Evolutionary conservation across 23 tunicate genomes (phyloP), one percentile per base, ranked within the genome.

Genomic region (Clavelina lepadiformis): DNA sequence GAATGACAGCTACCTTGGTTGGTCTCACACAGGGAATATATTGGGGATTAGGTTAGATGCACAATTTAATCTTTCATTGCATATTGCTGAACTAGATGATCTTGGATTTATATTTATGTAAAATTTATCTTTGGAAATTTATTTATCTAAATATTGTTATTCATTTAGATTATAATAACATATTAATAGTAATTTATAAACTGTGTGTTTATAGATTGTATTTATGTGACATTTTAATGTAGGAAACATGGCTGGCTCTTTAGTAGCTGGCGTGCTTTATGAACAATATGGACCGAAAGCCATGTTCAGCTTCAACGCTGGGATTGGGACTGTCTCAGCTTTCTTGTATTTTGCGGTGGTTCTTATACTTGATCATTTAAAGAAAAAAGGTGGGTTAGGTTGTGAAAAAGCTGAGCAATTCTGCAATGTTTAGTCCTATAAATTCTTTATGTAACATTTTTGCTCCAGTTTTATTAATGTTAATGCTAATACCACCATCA

Each of bases 171-270:
- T 28, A 11, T 28, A 6, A 6, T 61, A 28, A 8, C 50, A 27
- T 28, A 6, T 13, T 61, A 54, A 54, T 19, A 63, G n/a, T n/a
- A n/a, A n/a, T n/a, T n/a, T n/a, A n/a, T n/a, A n/a, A n/a, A n/a
- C n/a, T n/a, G n/a, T n/a, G n/a, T n/a, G n/a, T n/a, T n/a, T n/a
- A n/a, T n/a, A n/a, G n/a, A n/a, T n/a, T n/a, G n/a, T n/a, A n/a
- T n/a, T n/a, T n/a, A n/a, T n/a, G n/a, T n/a, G n/a, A n/a, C n/a
- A n/a, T n/a, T n/a, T n/a, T n/a, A n/a, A 18, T 61, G 0, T 31
- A 88, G 96, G 83, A 26, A 88, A 80, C 56, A 69, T 88, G 87
- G 31, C 63, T 2, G 96, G 96, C n/a, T 79, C 83, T 1, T 74
- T 88, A 32, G 4, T 79, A 13, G 86, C 88, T 36, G 96, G 96